These are phyloP conservation scores for Sebastes taczanowskii DNA, from an alignment of 2,797 vertebrate species.

Conservation along the genomic window DNA sequence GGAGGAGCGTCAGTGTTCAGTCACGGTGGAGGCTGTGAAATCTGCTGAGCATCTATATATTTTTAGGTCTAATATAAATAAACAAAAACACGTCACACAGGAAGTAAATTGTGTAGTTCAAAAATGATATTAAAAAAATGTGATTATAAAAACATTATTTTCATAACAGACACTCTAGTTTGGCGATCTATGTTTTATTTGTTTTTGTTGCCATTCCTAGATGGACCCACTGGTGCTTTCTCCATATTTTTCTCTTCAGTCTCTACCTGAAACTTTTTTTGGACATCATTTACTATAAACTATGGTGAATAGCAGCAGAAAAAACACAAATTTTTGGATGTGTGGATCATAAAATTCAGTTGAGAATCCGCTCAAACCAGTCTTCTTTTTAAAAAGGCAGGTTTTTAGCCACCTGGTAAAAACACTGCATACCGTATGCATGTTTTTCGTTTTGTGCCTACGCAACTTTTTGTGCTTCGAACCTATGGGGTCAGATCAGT, in stretches of 20 bases:
- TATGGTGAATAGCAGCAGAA: not conserved
- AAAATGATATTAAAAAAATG: not conserved
- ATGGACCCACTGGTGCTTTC: not conserved
- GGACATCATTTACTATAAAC: not conserved
- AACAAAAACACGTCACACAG: not conserved
- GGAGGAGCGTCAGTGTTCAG: not conserved
- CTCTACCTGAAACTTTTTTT: not conserved
- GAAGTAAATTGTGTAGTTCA: not conserved
- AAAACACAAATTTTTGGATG: too few species aligned
- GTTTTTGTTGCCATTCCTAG: not conserved
- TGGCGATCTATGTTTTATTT: not conserved
- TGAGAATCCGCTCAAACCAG: not conserved
- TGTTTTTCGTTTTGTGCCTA: not conserved
- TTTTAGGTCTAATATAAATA: not conserved
- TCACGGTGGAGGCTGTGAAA: not conserved
- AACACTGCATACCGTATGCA: not conserved
- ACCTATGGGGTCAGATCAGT: not conserved
- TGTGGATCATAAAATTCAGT: not conserved
- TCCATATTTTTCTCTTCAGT: not conserved
- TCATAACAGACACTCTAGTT: not conserved
- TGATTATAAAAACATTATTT: not conserved
- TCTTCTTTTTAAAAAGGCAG: not conserved
- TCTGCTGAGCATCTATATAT: not conserved
- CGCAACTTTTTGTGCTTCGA: not conserved
- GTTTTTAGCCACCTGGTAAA: not conserved